These are phyloP conservation scores for Brassicogethes aeneus DNA, from an alignment of 2,888 invertebrate species.

Conservation along the genomic window DNA sequence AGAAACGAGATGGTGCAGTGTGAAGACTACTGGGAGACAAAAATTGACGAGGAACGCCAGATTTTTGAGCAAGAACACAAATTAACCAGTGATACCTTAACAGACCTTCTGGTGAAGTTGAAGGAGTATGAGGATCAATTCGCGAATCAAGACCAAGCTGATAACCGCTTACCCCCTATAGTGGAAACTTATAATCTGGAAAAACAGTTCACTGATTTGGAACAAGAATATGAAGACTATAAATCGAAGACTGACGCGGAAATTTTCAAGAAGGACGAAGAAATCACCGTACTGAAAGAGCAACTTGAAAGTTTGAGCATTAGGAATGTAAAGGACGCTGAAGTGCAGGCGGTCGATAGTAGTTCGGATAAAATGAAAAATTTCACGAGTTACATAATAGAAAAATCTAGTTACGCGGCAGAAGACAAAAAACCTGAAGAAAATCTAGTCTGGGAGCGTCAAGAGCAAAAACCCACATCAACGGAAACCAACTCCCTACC, in stretches of 20 bases:
- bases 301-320: slow-evolving; percentile 40
- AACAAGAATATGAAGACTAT: slow-evolving; percentile 58
- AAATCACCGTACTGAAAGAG: slow-evolving; percentile 46
- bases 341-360: slow-evolving; percentile 22
- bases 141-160: slow-evolving; percentile 42
- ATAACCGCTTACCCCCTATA: slow-evolving; percentile 60
- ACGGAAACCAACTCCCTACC: slow-evolving; percentile 17
- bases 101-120: slow-evolving; percentile 63
- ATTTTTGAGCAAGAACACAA: slow-evolving; percentile 67
- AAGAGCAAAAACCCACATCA: slow-evolving; percentile 5
- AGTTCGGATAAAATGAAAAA: slow-evolving; percentile 29
- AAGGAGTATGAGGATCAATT: slow-evolving; percentile 74
- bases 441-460: slow-evolving; percentile 13
- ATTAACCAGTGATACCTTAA: slow-evolving; percentile 66
- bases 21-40: slow-evolving; percentile 79
- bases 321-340: slow-evolving; percentile 22
- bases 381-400: slow-evolving; percentile 33
- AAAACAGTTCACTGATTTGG: slow-evolving; percentile 60
- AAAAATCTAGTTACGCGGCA: slow-evolving; percentile 33
- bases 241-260: slow-evolving; percentile 45
- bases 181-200: slow-evolving; percentile 65
- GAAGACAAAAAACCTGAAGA: slow-evolving; percentile 19
- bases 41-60: slow-evolving; percentile 69
- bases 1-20: slow-evolving; percentile 72
- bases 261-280: slow-evolving; percentile 46